These are phyloP conservation scores for Cotesia typhae DNA, from an alignment of 1,140 invertebrate species.

Conservation along the genomic window DNA sequence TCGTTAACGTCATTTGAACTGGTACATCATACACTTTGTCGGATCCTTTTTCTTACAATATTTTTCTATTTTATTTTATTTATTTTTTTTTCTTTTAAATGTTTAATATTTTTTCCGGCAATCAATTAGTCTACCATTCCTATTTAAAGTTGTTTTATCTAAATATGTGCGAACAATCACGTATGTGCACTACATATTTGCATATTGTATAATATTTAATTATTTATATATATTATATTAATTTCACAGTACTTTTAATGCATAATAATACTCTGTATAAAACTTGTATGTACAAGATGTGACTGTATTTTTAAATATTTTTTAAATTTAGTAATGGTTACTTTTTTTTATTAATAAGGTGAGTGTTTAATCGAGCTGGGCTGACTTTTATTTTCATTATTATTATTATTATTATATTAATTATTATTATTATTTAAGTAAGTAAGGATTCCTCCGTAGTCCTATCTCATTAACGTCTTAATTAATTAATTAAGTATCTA, in stretches of 20 bases:
- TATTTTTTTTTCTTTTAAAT: slow-evolving; percentile 37
- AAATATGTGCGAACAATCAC: slow-evolving; percentile 56
- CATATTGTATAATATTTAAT: slow-evolving; percentile 34
- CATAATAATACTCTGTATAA: slow-evolving; percentile 65
- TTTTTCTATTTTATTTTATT: slow-evolving; percentile 21
- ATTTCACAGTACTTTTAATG: slow-evolving; percentile 52
- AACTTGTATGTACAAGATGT: slow-evolving; percentile 64
- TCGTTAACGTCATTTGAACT: slow-evolving; percentile 54
- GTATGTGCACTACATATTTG: slow-evolving; percentile 56
- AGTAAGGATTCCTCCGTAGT: slow-evolving; percentile 17
- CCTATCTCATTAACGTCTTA: slow-evolving; percentile 14
- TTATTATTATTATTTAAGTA: no score
- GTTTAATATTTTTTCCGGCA: background rate
- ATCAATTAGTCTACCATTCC: slow-evolving; percentile 45
- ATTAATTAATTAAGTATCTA: slow-evolving; percentile 15
- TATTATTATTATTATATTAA: background rate
- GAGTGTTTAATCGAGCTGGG: slow-evolving; percentile 45
- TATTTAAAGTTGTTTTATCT: slow-evolving; percentile 54
- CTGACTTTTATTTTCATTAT: slow-evolving; percentile 34
- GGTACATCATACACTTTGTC: slow-evolving; percentile 43
- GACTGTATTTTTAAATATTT: slow-evolving; percentile 42
- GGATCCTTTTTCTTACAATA: slow-evolving; percentile 28
- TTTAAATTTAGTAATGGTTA: slow-evolving; percentile 16
- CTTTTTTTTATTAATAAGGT: slow-evolving; percentile 35
- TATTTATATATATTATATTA: slow-evolving; percentile 25